Evolutionary conservation across 2,888 invertebrate species (phyloP).

Genomic region (Callimorpha dominula): DNA sequence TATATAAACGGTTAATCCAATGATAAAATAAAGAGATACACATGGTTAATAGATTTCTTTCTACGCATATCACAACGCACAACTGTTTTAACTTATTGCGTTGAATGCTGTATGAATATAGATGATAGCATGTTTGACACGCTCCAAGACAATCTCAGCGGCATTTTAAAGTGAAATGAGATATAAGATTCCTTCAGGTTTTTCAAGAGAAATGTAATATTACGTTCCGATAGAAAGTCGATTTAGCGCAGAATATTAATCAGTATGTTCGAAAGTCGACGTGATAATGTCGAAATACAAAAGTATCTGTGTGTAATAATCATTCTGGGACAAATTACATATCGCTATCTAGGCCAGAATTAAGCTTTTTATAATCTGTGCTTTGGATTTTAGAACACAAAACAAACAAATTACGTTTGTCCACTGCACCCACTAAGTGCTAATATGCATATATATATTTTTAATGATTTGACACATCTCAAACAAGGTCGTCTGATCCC

Average conservation of each 20-base stretch:
- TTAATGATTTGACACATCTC: too few relatives aligned
- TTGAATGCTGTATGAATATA: conserved; percentile 37
- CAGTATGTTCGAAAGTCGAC: background rate
- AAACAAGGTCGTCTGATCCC: too few relatives aligned
- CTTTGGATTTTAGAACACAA: too few relatives aligned
- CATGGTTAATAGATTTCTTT: background rate
- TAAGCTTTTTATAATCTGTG: too few relatives aligned
- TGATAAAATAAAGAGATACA: background rate
- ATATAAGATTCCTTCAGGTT: conserved; percentile 15
- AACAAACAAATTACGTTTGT: too few relatives aligned
- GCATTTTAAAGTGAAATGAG: conserved; percentile 38
- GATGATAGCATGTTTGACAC: conserved; percentile 24
- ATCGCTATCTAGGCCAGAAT: too few relatives aligned
- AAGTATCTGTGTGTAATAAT: too few relatives aligned
- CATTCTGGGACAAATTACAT: too few relatives aligned
- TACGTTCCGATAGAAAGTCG: conserved; percentile 11
- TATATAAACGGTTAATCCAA: too few relatives aligned
- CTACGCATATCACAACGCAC: background rate
- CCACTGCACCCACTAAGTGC: too few relatives aligned
- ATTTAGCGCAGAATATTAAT: background rate
- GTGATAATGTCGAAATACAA: background rate
- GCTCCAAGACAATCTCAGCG: conserved; percentile 24
- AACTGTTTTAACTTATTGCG: background rate
- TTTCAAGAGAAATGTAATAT: conserved; percentile 21
- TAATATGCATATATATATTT: too few relatives aligned